Percentiles rank a stretch among this genome's conserved stretches.
phyloP scores from a whole-genome alignment of 1,140 invertebrate species.

The Heliconius hermathena region DNA sequence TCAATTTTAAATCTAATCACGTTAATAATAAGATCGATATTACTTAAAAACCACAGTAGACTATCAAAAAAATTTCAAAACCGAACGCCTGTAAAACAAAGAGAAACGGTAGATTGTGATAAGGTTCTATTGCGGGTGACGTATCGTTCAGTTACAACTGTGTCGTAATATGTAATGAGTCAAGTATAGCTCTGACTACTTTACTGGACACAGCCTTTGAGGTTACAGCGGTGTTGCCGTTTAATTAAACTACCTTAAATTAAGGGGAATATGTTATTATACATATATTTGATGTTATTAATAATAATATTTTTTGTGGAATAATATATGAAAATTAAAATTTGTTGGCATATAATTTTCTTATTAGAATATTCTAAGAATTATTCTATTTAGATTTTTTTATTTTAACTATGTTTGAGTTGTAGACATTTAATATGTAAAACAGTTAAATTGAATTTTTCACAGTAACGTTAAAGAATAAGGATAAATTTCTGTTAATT shows the following conservation, averaged over 20 bases:
- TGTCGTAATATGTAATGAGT: constrained; percentile 50
- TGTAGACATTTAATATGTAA: too few relatives aligned
- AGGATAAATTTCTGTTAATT: too few relatives aligned
- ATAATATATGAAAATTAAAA: too few relatives aligned
- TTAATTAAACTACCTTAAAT: constrained; percentile 17
- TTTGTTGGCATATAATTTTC: not conserved
- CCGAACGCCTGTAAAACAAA: constrained; percentile 50
- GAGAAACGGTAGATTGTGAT: constrained; percentile 42
- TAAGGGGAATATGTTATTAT: not conserved
- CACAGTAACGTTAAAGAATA: too few relatives aligned
- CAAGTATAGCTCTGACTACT: constrained; percentile 58
- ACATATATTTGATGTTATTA: not conserved
- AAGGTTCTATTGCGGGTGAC: constrained; percentile 53
- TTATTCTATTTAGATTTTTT: not conserved
- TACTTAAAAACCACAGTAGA: not conserved
- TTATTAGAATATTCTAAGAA: not conserved
- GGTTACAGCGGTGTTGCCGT: constrained; percentile 66
- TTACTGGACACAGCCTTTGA: constrained; percentile 74
- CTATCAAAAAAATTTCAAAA: constrained; percentile 46
- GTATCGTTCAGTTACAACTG: constrained; percentile 48
- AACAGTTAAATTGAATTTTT: too few relatives aligned
- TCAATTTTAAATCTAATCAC: constrained; percentile 32
- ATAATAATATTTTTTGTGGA: not conserved
- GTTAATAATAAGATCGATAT: constrained; percentile 32
- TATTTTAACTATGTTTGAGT: too few relatives aligned